Evolutionary conservation across 2,888 invertebrate genomes (phyloP).

Genomic region (Azorinus chamasolen): DNA sequence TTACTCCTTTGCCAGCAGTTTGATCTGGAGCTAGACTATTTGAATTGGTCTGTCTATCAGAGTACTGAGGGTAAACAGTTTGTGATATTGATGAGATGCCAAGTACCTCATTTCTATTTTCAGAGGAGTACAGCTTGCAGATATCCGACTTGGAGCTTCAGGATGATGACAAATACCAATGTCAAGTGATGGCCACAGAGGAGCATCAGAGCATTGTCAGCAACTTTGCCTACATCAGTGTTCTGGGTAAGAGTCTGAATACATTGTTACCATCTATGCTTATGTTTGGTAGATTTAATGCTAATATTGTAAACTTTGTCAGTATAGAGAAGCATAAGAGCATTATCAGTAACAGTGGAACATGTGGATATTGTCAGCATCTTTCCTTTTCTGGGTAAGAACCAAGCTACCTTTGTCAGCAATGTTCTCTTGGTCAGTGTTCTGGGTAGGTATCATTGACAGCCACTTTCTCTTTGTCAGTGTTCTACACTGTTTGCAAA

Average conservation of each 20-base stretch:
- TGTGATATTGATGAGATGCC: too few species aligned
- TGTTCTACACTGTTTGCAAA: too few species aligned
- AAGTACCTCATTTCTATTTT: constrained; percentile 74
- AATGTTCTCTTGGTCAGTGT: too few species aligned
- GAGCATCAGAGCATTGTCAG: constrained; percentile 93
- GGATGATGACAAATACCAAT: constrained; percentile 97
- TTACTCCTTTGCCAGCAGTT: too few species aligned
- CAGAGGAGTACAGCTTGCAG: constrained; percentile 97
- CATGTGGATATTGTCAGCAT: too few species aligned
- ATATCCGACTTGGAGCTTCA: constrained; percentile 96
- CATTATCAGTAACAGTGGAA: too few species aligned
- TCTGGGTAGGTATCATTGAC: too few species aligned
- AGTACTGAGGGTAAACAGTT: too few species aligned
- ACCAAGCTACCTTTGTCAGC: too few species aligned
- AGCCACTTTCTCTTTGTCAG: too few species aligned
- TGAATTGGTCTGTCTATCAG: background rate
- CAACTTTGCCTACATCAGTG: constrained; percentile 90
- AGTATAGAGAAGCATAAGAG: too few species aligned
- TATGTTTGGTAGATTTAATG: constrained; percentile 92
- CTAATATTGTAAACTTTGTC: constrained; percentile 93
- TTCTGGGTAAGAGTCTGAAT: constrained; percentile 42
- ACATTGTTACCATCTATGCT: constrained; percentile 95
- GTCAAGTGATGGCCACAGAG: constrained; percentile 93
- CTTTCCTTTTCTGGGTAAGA: too few species aligned
- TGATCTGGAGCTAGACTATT: background rate